These are phyloP conservation scores for Megamerina dolium DNA, from an alignment of 2,888 invertebrate species.

Conservation along the genomic window DNA sequence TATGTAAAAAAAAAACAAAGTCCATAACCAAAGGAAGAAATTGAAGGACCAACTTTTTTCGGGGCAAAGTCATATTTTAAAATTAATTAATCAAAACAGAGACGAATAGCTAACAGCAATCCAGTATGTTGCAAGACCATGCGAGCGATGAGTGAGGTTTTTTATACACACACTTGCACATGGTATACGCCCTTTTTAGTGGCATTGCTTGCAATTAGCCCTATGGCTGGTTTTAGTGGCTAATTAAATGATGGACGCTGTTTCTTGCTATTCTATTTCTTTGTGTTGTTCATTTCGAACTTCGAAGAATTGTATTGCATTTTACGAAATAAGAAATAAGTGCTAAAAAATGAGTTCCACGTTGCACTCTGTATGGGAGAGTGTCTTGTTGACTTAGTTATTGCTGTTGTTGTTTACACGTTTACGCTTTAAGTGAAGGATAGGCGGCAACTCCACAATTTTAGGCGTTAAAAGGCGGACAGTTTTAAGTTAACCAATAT, in stretches of 20 bases:
- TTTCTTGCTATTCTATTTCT: no score
- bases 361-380: no score
- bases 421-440: neutral
- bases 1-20: neutral
- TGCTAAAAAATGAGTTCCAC: no score
- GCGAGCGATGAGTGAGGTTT: neutral
- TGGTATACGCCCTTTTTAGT: neutral
- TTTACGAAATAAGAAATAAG: no score
- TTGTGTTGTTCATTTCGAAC: no score
- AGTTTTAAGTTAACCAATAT: conserved; percentile 26
- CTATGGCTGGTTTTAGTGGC: conserved; percentile 5
- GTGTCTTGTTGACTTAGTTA: no score
- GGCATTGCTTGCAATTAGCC: neutral
- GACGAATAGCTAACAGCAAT: no score
- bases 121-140: no score
- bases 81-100: conserved; percentile 16
- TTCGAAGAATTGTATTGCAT: no score
- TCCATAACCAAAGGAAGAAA: neutral
- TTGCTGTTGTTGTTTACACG: neutral
- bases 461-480: conserved; percentile 42
- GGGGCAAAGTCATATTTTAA: conserved; percentile 8
- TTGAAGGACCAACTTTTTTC: no score
- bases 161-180: neutral
- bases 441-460: conserved; percentile 28
- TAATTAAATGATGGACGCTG: conserved; percentile 16